phyloP scores from a whole-genome alignment of 2,888 invertebrate species.

The Phyto melanocephala region DNA sequence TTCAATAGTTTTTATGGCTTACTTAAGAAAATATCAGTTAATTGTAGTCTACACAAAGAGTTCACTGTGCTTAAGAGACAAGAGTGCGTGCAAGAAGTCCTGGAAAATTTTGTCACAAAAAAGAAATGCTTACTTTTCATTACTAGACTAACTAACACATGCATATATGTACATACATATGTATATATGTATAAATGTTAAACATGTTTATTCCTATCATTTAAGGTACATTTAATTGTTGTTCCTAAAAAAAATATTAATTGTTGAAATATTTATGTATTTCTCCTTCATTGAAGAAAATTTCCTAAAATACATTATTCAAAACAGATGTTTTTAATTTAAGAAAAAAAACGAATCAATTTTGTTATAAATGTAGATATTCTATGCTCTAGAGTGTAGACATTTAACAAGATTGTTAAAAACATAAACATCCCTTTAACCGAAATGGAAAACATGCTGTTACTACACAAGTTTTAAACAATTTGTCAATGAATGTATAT shows the following conservation, averaged over 20 bases:
- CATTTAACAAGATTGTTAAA: not conserved
- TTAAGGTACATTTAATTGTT: not conserved
- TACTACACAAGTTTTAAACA: not conserved
- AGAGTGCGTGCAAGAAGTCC: too few relatives aligned
- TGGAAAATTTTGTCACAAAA: too few relatives aligned
- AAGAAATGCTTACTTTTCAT: not conserved
- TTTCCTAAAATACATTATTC: not conserved
- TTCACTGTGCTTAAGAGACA: too few relatives aligned
- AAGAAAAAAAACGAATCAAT: not conserved
- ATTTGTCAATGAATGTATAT: constrained; percentile 22
- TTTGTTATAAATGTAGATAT: too few relatives aligned
- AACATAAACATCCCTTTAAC: not conserved
- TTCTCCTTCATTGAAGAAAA: not conserved
- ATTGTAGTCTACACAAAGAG: too few relatives aligned
- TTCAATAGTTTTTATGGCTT: not conserved
- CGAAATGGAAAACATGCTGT: constrained; percentile 15
- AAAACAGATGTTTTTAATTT: constrained; percentile 8
- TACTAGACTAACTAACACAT: not conserved
- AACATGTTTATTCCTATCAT: constrained; percentile 15
- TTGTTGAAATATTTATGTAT: not conserved
- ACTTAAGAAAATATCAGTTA: too few relatives aligned
- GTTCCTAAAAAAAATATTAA: not conserved
- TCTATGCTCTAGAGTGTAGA: not conserved
- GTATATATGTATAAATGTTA: too few relatives aligned
- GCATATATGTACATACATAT: too few relatives aligned